Percentiles rank a stretch among this genome's conserved stretches.
Conservation (phyloP, 1,140 invertebrate species). For the Lasaia peninsularis region DNA sequence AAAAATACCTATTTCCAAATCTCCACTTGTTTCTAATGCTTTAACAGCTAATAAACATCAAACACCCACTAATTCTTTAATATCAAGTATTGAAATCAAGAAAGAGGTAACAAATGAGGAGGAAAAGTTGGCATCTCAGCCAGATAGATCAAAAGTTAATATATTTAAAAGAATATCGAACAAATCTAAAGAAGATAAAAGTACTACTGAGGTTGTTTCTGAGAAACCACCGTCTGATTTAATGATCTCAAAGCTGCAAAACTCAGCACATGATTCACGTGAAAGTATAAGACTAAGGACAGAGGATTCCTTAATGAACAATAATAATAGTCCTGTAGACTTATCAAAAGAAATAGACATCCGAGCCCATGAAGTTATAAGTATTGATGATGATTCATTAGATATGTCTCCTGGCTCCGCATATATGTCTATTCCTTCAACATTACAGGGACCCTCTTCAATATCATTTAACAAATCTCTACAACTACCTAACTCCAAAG, state of each 20-base stretch:
- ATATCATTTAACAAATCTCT: constrained; percentile 63
- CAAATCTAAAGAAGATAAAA: constrained; percentile 84
- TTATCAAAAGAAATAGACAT: constrained; percentile 68
- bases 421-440: constrained; percentile 25
- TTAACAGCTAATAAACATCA: constrained; percentile 60
- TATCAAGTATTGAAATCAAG: constrained; percentile 65
- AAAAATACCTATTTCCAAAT: constrained; percentile 67
- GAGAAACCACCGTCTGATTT: constrained; percentile 75
- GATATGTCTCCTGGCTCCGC: constrained; percentile 45
- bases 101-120: constrained; percentile 78
- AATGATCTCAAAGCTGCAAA: constrained; percentile 67
- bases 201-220: constrained; percentile 65
- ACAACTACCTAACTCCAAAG: constrained; percentile 62
- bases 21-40: constrained; percentile 59
- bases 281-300: constrained; percentile 54
- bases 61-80: constrained; percentile 60
- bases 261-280: constrained; percentile 48
- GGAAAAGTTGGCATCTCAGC: constrained; percentile 86
- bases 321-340: constrained; percentile 73
- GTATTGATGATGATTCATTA: constrained; percentile 68
- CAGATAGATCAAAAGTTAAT: constrained; percentile 89
- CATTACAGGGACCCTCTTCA: constrained; percentile 39
- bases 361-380: constrained; percentile 68
- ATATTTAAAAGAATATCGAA: constrained; percentile 90
- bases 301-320: constrained; percentile 60